Evolutionary conservation across 2,113 vertebrate species (phyloP).

Genomic region (Tachuris rubrigastra): DNA sequence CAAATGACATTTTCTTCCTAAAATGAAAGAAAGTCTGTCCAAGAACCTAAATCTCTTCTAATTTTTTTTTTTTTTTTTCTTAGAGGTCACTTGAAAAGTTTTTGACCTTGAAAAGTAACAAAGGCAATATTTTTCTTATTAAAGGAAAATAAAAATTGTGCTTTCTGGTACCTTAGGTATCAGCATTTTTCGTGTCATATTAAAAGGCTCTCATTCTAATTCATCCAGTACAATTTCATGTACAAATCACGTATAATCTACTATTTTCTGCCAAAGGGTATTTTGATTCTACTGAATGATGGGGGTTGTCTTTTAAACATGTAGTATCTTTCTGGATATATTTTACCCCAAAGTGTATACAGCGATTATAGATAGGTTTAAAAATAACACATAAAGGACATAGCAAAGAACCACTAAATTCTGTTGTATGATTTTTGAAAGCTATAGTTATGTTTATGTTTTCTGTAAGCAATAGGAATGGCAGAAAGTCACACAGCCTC

Average conservation of each 20-base stretch:
- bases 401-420: neutral
- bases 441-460: neutral
- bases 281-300: constrained; percentile 14
- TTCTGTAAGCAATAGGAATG: neutral
- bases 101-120: constrained; percentile 56
- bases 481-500: neutral
- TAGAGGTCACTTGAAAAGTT: constrained; percentile 50
- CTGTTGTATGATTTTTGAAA: constrained; percentile 36
- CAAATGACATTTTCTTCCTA: constrained; percentile 31
- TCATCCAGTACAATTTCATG: neutral
- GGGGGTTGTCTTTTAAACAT: neutral
- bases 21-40: neutral
- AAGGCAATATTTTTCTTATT: constrained; percentile 38
- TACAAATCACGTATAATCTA: neutral
- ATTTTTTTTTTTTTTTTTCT: neutral
- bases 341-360: neutral
- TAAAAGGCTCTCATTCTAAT: constrained; percentile 27
- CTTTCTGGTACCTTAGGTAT: neutral
- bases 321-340: constrained; percentile 20
- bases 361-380: neutral
- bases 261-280: constrained; percentile 34
- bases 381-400: neutral
- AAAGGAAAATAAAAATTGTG: neutral
- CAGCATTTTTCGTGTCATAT: neutral
- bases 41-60: neutral